These are phyloP conservation scores for Galendromus occidentalis DNA, from an alignment of 1,140 invertebrate species.

Conservation along the genomic window DNA sequence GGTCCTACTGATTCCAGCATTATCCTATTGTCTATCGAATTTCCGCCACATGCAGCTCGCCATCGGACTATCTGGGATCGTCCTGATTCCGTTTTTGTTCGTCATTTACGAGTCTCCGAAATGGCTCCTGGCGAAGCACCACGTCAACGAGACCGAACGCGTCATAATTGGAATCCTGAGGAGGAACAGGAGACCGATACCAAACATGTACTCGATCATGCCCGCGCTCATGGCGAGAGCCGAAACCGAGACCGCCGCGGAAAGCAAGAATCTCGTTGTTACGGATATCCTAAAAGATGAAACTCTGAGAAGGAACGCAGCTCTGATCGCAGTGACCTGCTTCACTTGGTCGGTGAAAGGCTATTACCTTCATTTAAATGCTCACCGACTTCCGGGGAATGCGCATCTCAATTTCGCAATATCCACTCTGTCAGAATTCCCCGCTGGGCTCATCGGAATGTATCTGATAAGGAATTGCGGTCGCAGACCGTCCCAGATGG, in stretches of 20 bases:
- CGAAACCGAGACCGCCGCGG: background rate
- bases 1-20: background rate
- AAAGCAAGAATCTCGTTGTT: background rate
- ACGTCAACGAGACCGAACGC: background rate
- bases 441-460: background rate
- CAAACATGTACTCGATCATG: background rate
- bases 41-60: constrained; percentile 4
- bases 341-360: background rate
- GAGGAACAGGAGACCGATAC: background rate
- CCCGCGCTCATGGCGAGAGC: background rate
- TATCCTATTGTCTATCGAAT: background rate
- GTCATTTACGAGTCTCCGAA: background rate
- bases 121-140: constrained; percentile 4
- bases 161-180: background rate
- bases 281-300: background rate
- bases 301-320: background rate
- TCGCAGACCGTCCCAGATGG: background rate
- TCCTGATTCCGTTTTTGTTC: background rate
- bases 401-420: background rate
- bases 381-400: background rate
- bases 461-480: background rate
- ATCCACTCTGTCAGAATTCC: background rate
- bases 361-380: background rate
- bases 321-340: background rate
- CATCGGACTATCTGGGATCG: background rate